Evolutionary conservation across 2,797 vertebrate species (phyloP).

Genomic region (Aratinga solstitialis): DNA sequence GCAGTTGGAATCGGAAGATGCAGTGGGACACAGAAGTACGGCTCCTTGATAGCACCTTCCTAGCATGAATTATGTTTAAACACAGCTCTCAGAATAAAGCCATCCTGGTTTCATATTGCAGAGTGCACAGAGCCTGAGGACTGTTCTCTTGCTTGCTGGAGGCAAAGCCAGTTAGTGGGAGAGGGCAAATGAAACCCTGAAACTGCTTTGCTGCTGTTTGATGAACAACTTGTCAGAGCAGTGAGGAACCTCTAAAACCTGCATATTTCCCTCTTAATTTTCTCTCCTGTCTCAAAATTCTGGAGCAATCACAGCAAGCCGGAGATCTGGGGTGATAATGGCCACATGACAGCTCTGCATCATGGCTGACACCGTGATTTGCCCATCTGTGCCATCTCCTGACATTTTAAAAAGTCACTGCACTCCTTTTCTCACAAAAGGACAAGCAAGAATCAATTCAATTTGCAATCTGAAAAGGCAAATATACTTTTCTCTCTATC

Average conservation of each 20-base stretch:
- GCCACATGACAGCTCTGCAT: not conserved
- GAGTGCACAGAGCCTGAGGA: not conserved
- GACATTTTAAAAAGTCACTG: slow-evolving; percentile 1
- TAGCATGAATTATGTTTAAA: not conserved
- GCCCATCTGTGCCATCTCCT: not conserved
- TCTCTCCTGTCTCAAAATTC: not conserved
- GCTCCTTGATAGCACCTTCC: not conserved
- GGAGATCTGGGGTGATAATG: not conserved
- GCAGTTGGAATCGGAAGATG: not conserved
- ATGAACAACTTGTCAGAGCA: not conserved
- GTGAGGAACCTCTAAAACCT: not conserved
- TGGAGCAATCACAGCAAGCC: not conserved
- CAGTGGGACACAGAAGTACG: accelerated
- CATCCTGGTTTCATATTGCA: not conserved
- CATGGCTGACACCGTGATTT: not conserved
- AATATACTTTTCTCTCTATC: not conserved
- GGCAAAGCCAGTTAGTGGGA: not conserved
- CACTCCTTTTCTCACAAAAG: not conserved
- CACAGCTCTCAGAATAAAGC: not conserved
- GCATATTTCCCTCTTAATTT: not conserved
- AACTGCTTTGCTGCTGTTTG: not conserved
- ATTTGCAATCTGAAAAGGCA: not conserved
- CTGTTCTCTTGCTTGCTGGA: not conserved
- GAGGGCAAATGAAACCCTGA: not conserved
- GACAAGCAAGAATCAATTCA: not conserved